These are phyloP conservation scores for Pseudochirops cupreus DNA, from an alignment of 2,797 vertebrate genomes.

Conservation along the genomic window DNA sequence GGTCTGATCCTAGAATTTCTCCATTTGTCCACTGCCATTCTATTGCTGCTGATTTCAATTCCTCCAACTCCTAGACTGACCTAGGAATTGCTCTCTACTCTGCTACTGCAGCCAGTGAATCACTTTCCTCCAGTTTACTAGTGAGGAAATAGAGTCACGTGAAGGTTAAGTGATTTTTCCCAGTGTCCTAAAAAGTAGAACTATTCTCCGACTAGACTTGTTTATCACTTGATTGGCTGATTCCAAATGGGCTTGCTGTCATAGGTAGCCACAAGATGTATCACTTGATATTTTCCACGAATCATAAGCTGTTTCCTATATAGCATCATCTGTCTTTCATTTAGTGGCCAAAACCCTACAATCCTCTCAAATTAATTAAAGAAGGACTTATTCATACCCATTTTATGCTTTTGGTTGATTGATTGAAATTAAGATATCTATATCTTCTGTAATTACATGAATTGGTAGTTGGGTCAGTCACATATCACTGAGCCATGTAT, in stretches of 20 bases:
- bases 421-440: neutral
- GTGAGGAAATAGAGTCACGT: neutral
- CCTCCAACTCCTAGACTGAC: too few relatives aligned
- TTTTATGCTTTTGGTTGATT: neutral
- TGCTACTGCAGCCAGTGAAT: neutral
- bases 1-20: too few relatives aligned
- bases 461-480: neutral
- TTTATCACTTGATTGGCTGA: neutral
- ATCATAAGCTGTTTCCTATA: neutral
- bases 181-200: neutral
- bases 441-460: neutral
- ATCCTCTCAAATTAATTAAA: neutral
- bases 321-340: neutral
- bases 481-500: neutral
- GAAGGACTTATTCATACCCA: neutral
- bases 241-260: neutral
- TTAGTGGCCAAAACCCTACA: neutral
- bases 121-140: neutral
- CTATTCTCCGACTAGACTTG: neutral
- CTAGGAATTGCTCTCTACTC: too few relatives aligned
- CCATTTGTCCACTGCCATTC: too few relatives aligned
- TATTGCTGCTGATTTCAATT: too few relatives aligned
- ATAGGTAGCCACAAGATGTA: neutral
- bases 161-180: neutral
- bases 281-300: neutral